Evolutionary conservation across 2,797 vertebrate species (phyloP).

Genomic region (Enteromius mattozi): DNA sequence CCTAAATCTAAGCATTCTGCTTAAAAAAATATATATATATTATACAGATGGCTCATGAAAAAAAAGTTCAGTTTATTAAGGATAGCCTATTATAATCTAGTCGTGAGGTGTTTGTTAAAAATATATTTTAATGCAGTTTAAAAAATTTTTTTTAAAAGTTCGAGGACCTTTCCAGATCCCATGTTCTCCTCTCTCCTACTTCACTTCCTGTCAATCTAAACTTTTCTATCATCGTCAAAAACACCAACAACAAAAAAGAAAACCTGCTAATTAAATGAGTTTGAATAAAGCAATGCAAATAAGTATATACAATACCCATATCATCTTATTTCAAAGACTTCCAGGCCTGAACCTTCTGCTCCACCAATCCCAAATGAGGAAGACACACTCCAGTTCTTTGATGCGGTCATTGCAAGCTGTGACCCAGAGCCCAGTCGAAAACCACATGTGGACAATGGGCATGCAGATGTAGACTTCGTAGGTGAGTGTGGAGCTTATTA

Average conservation of each 20-base stretch:
- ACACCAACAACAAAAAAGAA: neutral
- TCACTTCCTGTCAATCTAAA: no score
- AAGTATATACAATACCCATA: neutral
- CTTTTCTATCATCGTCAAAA: neutral
- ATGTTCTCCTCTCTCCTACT: no score
- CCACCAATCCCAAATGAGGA: slow-evolving; percentile 81
- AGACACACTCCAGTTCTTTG: slow-evolving; percentile 91
- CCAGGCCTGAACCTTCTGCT: slow-evolving; percentile 67
- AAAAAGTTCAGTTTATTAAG: neutral
- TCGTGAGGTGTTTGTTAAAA: neutral
- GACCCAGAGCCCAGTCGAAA: slow-evolving; percentile 81
- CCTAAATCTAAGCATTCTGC: neutral
- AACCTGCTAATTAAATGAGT: neutral
- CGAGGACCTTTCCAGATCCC: no score
- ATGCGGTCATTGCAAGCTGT: slow-evolving; percentile 89
- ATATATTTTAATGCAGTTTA: neutral
- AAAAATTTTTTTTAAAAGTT: no score
- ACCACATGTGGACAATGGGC: slow-evolving; percentile 75
- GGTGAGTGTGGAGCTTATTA: slow-evolving; percentile 71
- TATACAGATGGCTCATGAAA: no score
- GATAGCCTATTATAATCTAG: neutral
- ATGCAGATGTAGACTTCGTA: slow-evolving; percentile 93
- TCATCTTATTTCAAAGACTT: slow-evolving; percentile 59
- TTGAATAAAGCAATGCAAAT: neutral
- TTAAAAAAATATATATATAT: no score